Conservation (phyloP, 1,140 invertebrate species). For the Tyrophagus putrescentiae region DNA sequence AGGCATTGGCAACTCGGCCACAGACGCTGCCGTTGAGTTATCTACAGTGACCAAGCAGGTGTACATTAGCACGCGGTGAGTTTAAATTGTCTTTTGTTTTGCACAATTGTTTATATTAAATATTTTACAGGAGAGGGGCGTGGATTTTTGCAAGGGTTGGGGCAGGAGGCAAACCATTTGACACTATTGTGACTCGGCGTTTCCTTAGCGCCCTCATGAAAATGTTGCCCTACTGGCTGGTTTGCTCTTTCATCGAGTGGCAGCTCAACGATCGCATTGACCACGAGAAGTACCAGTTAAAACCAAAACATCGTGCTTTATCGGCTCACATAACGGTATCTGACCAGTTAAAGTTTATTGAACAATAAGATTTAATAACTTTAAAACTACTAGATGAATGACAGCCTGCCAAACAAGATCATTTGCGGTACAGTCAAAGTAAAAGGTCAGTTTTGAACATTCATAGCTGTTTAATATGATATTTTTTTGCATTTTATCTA, state of each 20-base stretch:
- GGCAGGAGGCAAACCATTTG: constrained; percentile 31
- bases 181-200: constrained; percentile 25
- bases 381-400: no score
- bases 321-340: constrained; percentile 40
- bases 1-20: no score
- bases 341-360: no score
- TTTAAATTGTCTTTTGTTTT: no score
- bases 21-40: no score
- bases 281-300: constrained; percentile 37
- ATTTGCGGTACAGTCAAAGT: constrained; percentile 36
- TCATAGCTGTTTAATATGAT: no score
- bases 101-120: no score
- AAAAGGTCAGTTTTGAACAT: no score
- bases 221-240: constrained; percentile 22
- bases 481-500: no score
- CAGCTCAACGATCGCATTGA: constrained; percentile 33
- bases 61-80: no score
- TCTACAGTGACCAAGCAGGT: no score
- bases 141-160: constrained; percentile 37
- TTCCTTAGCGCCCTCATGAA: constrained; percentile 21
- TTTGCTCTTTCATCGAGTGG: constrained; percentile 22
- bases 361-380: no score
- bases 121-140: constrained; percentile 36
- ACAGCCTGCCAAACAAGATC: constrained; percentile 40
- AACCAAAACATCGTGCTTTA: constrained; percentile 36